Conservation (phyloP, 2,113 vertebrate species). For the Rattus norvegicus region DNA sequence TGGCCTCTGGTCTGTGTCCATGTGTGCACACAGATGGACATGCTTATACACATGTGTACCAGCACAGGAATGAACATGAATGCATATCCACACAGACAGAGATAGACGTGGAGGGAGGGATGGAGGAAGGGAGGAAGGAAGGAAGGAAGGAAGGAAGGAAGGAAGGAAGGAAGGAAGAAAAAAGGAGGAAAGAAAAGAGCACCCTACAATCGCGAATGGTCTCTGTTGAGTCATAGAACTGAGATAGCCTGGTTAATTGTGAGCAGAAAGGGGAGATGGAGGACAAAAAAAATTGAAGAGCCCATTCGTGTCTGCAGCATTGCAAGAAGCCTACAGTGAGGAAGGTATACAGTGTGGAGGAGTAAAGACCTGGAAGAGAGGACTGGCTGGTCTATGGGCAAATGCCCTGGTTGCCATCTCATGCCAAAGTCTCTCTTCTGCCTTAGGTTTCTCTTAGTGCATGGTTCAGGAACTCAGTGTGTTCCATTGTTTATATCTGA, state of each 20-base stretch:
- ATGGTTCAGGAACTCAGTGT: fast-evolving
- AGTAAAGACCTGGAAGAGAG: not conserved
- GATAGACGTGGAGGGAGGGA: fast-evolving
- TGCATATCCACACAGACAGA: not conserved
- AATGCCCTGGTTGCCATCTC: not conserved
- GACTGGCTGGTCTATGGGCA: not conserved
- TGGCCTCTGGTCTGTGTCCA: not conserved
- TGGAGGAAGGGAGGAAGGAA: too few species aligned
- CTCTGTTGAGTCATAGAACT: not conserved
- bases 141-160: too few species aligned
- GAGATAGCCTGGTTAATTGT: not conserved
- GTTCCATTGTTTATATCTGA: not conserved
- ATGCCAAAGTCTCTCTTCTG: not conserved
- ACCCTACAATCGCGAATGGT: fast-evolving
- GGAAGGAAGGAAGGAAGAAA: not conserved
- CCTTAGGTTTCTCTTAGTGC: too few species aligned
- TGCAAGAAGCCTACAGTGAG: too few species aligned
- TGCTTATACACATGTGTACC: not conserved
- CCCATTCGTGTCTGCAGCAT: too few species aligned
- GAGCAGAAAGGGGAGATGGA: not conserved
- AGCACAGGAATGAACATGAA: not conserved
- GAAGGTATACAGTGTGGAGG: not conserved
- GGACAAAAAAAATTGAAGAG: not conserved
- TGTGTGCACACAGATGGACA: not conserved
- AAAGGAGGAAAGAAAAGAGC: not conserved